phyloP scores from a whole-genome alignment of 2,797 vertebrate species.

The Trachurus trachurus region DNA sequence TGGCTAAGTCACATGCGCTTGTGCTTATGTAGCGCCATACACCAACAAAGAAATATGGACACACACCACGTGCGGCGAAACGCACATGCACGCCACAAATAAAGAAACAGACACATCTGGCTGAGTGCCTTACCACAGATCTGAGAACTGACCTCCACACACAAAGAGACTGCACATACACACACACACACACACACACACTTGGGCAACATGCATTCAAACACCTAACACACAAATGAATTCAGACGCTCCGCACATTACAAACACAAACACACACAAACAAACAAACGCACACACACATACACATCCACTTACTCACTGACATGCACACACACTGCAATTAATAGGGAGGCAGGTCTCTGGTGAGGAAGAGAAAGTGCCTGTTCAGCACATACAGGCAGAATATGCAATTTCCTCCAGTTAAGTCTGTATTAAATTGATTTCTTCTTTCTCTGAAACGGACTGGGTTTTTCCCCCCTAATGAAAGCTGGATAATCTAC shows the following conservation, averaged over 20 bases:
- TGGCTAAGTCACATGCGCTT: slow-evolving; percentile 85
- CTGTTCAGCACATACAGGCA: slow-evolving; percentile 86
- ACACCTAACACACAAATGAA: slow-evolving; percentile 39
- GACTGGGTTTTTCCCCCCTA: slow-evolving; percentile 83
- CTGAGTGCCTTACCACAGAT: slow-evolving; percentile 52
- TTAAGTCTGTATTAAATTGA: slow-evolving; percentile 93
- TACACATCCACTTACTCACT: slow-evolving; percentile 58
- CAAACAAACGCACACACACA: slow-evolving; percentile 67
- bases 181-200: slow-evolving; percentile 41
- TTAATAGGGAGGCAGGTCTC: slow-evolving; percentile 85
- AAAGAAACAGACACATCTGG: slow-evolving; percentile 69
- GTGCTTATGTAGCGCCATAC: slow-evolving; percentile 60
- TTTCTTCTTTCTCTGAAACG: slow-evolving; percentile 90
- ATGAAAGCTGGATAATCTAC: slow-evolving; percentile 90
- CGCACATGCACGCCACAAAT: slow-evolving; percentile 47
- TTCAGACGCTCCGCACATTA: slow-evolving; percentile 39
- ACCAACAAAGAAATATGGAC: slow-evolving; percentile 66
- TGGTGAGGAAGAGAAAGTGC: slow-evolving; percentile 85
- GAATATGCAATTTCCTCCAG: slow-evolving; percentile 92
- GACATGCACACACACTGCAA: slow-evolving; percentile 76
- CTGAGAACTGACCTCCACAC: slow-evolving; percentile 75
- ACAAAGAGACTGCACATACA: slow-evolving; percentile 39
- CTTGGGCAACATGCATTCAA: slow-evolving; percentile 36
- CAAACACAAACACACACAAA: slow-evolving; percentile 65
- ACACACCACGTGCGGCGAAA: slow-evolving; percentile 46